Conservation (phyloP, 2,113 vertebrate genomes). For the Lagenorhynchus albirostris region DNA sequence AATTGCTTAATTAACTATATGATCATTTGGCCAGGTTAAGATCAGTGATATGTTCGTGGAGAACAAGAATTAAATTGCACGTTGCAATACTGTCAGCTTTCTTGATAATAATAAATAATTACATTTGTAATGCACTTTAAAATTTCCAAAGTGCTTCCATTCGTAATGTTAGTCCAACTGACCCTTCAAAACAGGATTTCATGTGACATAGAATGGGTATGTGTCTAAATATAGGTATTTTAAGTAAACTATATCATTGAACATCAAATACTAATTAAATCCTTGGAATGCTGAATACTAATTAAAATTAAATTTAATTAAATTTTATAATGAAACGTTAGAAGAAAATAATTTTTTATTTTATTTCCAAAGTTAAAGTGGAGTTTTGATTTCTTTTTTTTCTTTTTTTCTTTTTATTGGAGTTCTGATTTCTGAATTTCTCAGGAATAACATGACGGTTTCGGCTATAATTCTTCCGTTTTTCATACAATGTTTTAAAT, state of each 20-base stretch:
- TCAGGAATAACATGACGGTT: constrained; percentile 57
- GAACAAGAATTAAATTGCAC: constrained; percentile 26
- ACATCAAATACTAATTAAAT: not conserved
- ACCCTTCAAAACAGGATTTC: not conserved
- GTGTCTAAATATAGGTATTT: not conserved
- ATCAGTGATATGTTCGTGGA: not conserved
- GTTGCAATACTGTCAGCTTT: not conserved
- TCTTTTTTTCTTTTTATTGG: not conserved
- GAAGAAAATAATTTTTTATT: constrained; percentile 27
- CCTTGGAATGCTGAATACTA: not conserved
- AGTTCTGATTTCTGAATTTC: constrained; percentile 58
- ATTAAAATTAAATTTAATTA: not conserved
- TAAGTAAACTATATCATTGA: not conserved
- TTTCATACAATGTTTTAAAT: not conserved
- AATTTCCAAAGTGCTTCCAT: not conserved
- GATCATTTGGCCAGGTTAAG: not conserved
- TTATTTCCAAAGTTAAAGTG: constrained; percentile 48
- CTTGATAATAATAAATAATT: not conserved
- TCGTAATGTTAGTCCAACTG: not conserved
- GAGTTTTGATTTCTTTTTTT: constrained; percentile 16
- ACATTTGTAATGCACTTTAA: not conserved
- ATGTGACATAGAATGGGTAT: not conserved
- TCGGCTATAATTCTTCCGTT: not conserved
- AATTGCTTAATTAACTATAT: not conserved
- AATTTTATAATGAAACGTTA: not conserved